Percentiles rank a stretch among this genome's conserved stretches.
These are phyloP conservation scores for Eolophus roseicapilla DNA, from an alignment of 2,113 vertebrate genomes.

Conservation along the genomic window DNA sequence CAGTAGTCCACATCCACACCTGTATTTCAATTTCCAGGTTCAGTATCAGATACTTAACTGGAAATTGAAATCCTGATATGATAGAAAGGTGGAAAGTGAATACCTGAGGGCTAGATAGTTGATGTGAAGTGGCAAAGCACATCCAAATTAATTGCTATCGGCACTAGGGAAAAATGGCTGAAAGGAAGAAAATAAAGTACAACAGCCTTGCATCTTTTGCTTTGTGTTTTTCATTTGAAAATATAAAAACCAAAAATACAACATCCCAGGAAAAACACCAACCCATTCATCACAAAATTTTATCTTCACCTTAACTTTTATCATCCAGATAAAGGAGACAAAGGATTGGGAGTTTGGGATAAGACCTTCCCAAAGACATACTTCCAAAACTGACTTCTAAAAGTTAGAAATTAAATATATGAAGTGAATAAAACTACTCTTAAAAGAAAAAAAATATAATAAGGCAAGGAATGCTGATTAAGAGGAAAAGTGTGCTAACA, in stretches of 20 bases:
- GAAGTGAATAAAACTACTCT: background rate
- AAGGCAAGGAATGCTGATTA: background rate
- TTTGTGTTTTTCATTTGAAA: background rate
- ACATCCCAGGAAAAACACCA: background rate
- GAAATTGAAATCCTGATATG: constrained; percentile 36
- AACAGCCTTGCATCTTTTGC: background rate
- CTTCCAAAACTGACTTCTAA: background rate
- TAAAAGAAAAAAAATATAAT: background rate
- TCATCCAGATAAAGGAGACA: background rate
- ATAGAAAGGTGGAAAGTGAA: constrained; percentile 1
- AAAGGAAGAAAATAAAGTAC: background rate
- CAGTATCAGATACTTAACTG: background rate
- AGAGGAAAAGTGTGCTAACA: background rate
- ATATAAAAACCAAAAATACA: background rate
- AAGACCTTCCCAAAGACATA: background rate
- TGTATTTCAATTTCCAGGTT: background rate
- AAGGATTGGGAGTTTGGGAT: background rate
- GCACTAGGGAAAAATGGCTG: background rate
- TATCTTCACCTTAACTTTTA: background rate
- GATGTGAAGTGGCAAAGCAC: background rate
- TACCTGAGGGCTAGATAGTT: background rate
- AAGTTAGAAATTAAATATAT: background rate
- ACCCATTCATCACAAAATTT: background rate
- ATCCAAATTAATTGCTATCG: background rate
- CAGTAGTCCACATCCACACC: background rate